phyloP scores from a whole-genome alignment of 2,113 vertebrate genomes.

The Daboia siamensis region DNA sequence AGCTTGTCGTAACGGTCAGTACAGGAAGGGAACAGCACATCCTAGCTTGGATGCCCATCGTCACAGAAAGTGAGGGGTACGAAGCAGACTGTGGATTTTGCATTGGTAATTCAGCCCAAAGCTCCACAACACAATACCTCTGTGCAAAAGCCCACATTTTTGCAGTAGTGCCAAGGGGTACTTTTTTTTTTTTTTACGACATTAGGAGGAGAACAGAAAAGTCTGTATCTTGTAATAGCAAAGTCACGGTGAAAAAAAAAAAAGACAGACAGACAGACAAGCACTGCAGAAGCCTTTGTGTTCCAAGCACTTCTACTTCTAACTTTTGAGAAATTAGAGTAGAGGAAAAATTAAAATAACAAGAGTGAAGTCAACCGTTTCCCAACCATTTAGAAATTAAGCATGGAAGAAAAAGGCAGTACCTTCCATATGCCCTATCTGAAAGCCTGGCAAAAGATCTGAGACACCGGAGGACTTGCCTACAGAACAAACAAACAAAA shows the following conservation, averaged over 20 bases:
- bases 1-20: background rate
- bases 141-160: background rate
- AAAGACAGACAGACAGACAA: background rate
- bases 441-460: constrained; percentile 93
- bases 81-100: background rate
- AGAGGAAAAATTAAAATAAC: background rate
- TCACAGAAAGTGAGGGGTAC: background rate
- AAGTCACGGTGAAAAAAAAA: background rate
- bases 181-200: background rate
- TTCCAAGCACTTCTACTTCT: constrained; percentile 4
- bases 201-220: background rate
- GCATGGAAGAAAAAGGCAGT: constrained; percentile 41
- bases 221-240: background rate
- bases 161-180: background rate
- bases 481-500: constrained; percentile 67
- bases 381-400: constrained; percentile 1
- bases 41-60: background rate
- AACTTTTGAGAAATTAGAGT: background rate
- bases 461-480: constrained; percentile 86
- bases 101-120: background rate
- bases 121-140: background rate
- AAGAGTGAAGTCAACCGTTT: background rate
- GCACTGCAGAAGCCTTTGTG: background rate
- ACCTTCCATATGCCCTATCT: constrained; percentile 93
- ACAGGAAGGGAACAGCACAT: background rate